Evolutionary conservation across 2,888 invertebrate genomes (phyloP).

Genomic region (Colostygia pectinataria): DNA sequence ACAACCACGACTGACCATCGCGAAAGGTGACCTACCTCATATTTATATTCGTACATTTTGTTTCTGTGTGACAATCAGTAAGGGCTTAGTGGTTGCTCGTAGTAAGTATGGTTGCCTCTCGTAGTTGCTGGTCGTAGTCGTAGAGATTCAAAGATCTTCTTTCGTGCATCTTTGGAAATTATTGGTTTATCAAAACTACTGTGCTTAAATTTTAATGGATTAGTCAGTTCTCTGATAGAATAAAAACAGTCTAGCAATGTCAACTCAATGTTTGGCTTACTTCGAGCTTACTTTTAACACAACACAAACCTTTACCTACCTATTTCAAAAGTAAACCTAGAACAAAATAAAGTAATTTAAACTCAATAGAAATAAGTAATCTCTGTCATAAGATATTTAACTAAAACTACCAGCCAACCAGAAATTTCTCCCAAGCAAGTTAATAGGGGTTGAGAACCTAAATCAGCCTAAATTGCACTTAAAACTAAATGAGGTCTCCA

Average conservation of each 20-base stretch:
- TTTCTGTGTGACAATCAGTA: constrained; percentile 1
- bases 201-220: constrained; percentile 16
- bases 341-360: constrained; percentile 59
- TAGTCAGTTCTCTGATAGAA: constrained; percentile 1
- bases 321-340: constrained; percentile 76
- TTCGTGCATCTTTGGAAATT: constrained; percentile 29
- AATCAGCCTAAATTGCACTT: constrained; percentile 22
- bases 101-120: constrained; percentile 23
- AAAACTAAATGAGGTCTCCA: constrained; percentile 12
- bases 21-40: constrained; percentile 16
- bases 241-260: constrained; percentile 1
- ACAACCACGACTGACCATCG: constrained; percentile 17
- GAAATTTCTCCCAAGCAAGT: neutral
- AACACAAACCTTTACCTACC: constrained; percentile 49
- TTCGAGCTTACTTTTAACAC: constrained; percentile 20
- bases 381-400: constrained; percentile 1
- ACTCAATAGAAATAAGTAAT: constrained; percentile 26
- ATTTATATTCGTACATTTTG: constrained; percentile 7
- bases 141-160: constrained; percentile 30
- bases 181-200: constrained; percentile 21
- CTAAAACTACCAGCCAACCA: constrained; percentile 6
- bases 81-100: constrained; percentile 25
- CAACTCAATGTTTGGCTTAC: neutral
- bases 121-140: constrained; percentile 27
- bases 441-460: constrained; percentile 11